A percentile compares a stretch with the other conserved stretches of the same genome.
These are phyloP conservation scores for Dicrostonyx torquatus DNA, from an alignment of 2,797 vertebrate species.

Conservation along the genomic window DNA sequence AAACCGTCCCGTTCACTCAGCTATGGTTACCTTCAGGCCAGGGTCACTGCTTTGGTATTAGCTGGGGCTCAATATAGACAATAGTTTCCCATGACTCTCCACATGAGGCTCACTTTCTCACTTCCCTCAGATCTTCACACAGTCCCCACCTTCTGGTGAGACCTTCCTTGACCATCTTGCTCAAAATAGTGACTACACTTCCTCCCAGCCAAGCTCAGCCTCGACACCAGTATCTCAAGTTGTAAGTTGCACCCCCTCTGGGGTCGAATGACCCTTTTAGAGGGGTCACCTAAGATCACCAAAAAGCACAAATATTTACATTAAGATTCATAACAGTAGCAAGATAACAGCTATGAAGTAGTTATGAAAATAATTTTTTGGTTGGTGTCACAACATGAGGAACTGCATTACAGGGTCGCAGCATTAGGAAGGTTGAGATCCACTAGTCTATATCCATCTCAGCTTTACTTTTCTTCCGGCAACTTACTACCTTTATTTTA, in stretches of 20 bases:
- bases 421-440: neutral
- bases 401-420: neutral
- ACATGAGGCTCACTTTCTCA: neutral
- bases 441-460: neutral
- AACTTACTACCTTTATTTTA: neutral
- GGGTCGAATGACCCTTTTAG: neutral
- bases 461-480: neutral
- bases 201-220: neutral
- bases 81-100: neutral
- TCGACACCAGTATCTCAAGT: neutral
- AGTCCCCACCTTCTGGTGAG: neutral
- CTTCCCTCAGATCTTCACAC: neutral
- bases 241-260: neutral
- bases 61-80: neutral
- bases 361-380: neutral
- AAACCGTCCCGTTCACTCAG: rapidly evolving
- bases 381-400: neutral
- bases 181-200: neutral
- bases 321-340: neutral
- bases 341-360: no score
- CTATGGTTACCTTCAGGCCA: rapidly evolving
- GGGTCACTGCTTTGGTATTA: neutral
- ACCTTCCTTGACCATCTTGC: neutral
- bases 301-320: neutral
- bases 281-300: neutral